Evolutionary conservation across 2,888 invertebrate genomes (phyloP), one percentile per base, ranked within the genome.

Genomic region (Brachynemurus nebulosus): DNA sequence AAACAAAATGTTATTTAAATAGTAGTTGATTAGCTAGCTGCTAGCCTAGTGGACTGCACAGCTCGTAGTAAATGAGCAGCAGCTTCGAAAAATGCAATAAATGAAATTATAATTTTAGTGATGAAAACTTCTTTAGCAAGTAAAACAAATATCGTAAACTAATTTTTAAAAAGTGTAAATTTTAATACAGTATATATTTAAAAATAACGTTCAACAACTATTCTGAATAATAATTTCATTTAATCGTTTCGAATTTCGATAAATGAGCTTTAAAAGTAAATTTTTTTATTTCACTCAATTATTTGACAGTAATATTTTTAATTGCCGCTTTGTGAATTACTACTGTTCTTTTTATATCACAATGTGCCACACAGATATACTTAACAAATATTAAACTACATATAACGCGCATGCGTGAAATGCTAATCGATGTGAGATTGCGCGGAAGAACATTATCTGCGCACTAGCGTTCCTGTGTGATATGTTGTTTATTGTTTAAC

Each of bases 41-140:
- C 43, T 37, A 25, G 43, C 43, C 38, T 43, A 27, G 25, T 30
- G n/a, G 14, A 43, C 36, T 43, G 36, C 43, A 43, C 43, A 25
- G 37, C 27, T 34, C 34, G 12, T 40, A 37, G 27, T 34, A 20
- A n/a, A 34, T n/a, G 34, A 42, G 42, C 43, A 27, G 43, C 43
- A 38, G 35, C 43, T 43, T 37, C 33, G 18, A 37, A 20, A 37
- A 37, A 43, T 37, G 43, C 43, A 43, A 43, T 43, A 43, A 43
- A 43, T n/a, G 18, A 34, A 30, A 40, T 20, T 4, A 27, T 40
- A 19, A 39, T 37, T 12, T 17, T 37, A 33, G 33, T 33, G 33
- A 33, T 14, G 27, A 33, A 33, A 33, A 33, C n/a, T 33, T 4
- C n/a, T n/a, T n/a, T n/a, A n/a, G n/a, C n/a, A n/a, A n/a, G n/a